These are phyloP conservation scores for Sebastes schlegelii DNA, from an alignment of 2,113 vertebrate species.

Conservation along the genomic window DNA sequence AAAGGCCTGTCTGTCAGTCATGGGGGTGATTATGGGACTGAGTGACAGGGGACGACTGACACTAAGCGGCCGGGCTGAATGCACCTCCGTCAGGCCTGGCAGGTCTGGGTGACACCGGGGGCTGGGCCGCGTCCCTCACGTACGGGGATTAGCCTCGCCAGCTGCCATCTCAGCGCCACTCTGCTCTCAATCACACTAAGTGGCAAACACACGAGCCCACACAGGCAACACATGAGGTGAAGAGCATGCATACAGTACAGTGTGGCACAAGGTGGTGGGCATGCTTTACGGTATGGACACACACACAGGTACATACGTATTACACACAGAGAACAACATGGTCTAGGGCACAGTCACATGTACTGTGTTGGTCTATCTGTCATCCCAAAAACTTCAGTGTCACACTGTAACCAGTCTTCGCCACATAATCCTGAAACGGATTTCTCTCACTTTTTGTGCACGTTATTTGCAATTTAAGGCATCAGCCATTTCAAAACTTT, in stretches of 20 bases:
- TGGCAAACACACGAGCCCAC: slow-evolving; percentile 36
- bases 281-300: slow-evolving; percentile 14
- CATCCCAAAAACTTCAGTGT: neutral
- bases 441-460: neutral
- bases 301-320: slow-evolving; percentile 10
- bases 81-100: slow-evolving; percentile 81
- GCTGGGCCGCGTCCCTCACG: slow-evolving; percentile 77
- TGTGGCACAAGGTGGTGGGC: neutral
- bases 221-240: slow-evolving; percentile 50
- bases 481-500: slow-evolving; percentile 8
- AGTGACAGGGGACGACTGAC: slow-evolving; percentile 78
- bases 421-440: slow-evolving; percentile 1
- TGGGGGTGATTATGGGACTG: slow-evolving; percentile 79
- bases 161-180: slow-evolving; percentile 73
- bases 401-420: neutral
- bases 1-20: slow-evolving; percentile 83
- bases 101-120: slow-evolving; percentile 80
- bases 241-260: slow-evolving; percentile 21
- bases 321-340: neutral
- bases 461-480: slow-evolving; percentile 9
- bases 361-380: slow-evolving; percentile 9
- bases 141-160: slow-evolving; percentile 75
- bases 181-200: slow-evolving; percentile 74
- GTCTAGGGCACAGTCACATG: neutral
- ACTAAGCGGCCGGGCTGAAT: slow-evolving; percentile 82